Conservation (phyloP, 2,113 vertebrate genomes). For the Atrichornis clamosus region DNA sequence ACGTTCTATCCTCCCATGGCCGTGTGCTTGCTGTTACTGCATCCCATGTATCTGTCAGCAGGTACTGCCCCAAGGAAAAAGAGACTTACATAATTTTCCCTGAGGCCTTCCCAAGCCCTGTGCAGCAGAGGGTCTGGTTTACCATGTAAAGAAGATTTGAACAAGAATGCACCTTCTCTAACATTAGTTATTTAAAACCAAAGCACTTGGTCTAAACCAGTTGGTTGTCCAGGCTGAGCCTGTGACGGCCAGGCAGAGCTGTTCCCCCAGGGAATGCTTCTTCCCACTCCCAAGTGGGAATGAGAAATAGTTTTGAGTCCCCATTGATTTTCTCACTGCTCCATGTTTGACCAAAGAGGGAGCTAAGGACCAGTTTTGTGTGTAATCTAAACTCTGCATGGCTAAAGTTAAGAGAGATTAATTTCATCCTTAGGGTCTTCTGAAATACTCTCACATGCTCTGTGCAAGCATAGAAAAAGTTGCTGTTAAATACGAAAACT, state of each 20-base stretch:
- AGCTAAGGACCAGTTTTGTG: neutral
- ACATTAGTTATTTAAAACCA: neutral
- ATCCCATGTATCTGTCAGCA: neutral
- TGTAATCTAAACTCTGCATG: neutral
- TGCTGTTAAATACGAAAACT: neutral
- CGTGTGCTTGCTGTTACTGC: neutral
- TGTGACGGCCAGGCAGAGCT: neutral
- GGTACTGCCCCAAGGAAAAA: neutral
- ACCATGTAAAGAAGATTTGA: neutral
- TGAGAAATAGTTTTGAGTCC: neutral
- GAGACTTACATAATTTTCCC: neutral
- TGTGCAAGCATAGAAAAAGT: neutral
- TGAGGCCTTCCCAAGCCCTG: neutral
- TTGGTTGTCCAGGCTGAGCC: neutral
- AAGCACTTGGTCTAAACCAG: neutral
- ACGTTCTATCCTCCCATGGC: neutral
- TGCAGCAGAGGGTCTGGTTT: neutral
- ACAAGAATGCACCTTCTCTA: neutral
- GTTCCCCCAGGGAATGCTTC: neutral
- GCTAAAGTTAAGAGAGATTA: neutral
- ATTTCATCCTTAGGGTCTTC: neutral
- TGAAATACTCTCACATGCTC: neutral
- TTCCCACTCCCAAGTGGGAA: neutral
- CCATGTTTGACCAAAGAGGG: neutral
- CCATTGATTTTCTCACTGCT: neutral